Evolutionary conservation across 2,113 vertebrate species (phyloP).

Genomic region (Isichthys henryi): DNA sequence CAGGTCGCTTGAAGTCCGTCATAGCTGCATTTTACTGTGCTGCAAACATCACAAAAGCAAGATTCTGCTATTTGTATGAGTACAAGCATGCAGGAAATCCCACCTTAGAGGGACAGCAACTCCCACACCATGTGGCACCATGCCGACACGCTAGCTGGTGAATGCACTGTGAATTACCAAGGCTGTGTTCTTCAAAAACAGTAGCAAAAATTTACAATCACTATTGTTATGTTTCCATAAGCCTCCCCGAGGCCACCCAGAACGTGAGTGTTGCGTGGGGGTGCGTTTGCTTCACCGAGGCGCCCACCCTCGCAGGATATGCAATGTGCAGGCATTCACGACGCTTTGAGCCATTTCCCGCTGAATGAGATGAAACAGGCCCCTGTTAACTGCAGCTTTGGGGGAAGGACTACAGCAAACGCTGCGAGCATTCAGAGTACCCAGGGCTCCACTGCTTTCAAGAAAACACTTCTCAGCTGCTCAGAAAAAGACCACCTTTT

Average conservation of each 20-base stretch:
- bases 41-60: not conserved
- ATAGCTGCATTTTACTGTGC: not conserved
- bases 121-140: not conserved
- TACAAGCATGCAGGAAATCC: not conserved
- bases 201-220: conserved; percentile 44
- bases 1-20: no score
- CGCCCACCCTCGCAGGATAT: not conserved
- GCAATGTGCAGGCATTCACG: not conserved
- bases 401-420: not conserved
- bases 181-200: not conserved
- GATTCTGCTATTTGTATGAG: not conserved
- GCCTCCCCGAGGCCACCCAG: not conserved
- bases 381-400: not conserved
- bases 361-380: not conserved
- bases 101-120: not conserved
- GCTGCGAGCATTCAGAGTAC: not conserved
- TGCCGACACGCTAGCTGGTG: not conserved
- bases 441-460: not conserved
- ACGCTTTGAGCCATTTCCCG: not conserved
- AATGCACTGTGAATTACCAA: not conserved
- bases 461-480: not conserved
- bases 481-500: not conserved
- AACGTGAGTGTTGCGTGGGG: not conserved
- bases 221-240: conserved; percentile 59
- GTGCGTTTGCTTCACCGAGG: not conserved